Conservation (phyloP, 2,113 vertebrate genomes). For the Ciconia maguari region DNA sequence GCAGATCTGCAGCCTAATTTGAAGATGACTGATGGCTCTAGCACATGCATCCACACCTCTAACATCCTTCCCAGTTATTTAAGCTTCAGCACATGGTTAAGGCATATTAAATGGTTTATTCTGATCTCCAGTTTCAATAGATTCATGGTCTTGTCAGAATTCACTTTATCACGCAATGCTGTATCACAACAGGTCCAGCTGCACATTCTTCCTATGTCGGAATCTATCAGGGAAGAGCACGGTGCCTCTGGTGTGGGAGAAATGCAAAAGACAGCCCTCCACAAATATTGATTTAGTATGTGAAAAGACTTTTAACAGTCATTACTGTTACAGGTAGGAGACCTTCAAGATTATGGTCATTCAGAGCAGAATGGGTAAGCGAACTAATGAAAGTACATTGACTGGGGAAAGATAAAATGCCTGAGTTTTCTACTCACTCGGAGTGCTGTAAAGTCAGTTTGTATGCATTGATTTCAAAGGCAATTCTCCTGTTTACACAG, state of each 20-base stretch:
- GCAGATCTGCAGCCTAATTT: neutral
- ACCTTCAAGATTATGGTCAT: neutral
- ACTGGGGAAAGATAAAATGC: slow-evolving; percentile 10
- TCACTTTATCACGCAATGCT: neutral
- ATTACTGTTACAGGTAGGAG: neutral
- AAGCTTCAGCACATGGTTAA: neutral
- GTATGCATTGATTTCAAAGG: slow-evolving; percentile 23
- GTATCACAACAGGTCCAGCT: neutral
- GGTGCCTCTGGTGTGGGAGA: neutral
- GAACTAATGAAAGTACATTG: slow-evolving; percentile 11
- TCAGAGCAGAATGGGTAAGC: neutral
- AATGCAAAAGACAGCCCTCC: neutral
- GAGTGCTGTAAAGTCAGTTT: slow-evolving; percentile 16
- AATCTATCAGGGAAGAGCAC: neutral
- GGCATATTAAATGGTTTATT: neutral
- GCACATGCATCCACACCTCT: neutral
- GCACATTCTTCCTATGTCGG: neutral
- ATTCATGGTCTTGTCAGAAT: neutral
- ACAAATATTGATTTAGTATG: neutral
- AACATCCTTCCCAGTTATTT: neutral
- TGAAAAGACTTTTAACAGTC: slow-evolving; percentile 11
- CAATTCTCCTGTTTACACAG: slow-evolving; percentile 26
- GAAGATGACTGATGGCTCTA: neutral
- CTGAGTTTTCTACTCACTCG: neutral
- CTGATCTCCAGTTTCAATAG: neutral